These are phyloP conservation scores for Acleris cristana DNA, from an alignment of 2,888 invertebrate species.

Conservation along the genomic window DNA sequence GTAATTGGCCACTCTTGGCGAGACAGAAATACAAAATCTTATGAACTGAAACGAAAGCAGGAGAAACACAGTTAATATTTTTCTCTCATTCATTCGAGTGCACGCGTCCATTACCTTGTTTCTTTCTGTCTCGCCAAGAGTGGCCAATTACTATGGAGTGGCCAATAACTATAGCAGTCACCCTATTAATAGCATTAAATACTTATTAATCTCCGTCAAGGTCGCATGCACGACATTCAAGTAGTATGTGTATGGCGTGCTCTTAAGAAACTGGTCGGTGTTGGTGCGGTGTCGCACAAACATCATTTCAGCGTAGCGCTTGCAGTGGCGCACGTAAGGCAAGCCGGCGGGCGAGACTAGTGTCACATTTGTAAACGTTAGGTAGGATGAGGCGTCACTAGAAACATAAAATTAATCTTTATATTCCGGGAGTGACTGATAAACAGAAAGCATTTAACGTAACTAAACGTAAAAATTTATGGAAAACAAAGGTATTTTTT, in stretches of 20 bases:
- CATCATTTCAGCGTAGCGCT: slow-evolving; percentile 69
- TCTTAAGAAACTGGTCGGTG: slow-evolving; percentile 77
- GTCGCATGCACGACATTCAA: slow-evolving; percentile 85
- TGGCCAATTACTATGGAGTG: no score
- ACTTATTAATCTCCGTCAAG: slow-evolving; percentile 83
- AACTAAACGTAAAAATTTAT: no score
- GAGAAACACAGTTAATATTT: no score
- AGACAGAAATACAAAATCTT: no score
- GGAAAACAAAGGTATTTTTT: no score
- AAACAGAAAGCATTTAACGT: no score
- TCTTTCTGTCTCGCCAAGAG: no score
- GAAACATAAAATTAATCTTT: slow-evolving; percentile 18
- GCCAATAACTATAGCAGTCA: no score
- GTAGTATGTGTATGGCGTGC: slow-evolving; percentile 85
- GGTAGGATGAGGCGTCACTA: slow-evolving; percentile 70
- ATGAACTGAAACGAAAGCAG: no score
- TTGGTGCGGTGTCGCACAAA: slow-evolving; percentile 74
- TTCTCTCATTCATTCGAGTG: no score
- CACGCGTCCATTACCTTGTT: no score
- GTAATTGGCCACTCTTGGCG: no score
- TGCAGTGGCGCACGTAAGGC: slow-evolving; percentile 60
- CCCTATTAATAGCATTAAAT: slow-evolving; percentile 40
- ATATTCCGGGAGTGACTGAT: slow-evolving; percentile 2
- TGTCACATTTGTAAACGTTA: slow-evolving; percentile 87
- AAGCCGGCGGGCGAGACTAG: slow-evolving; percentile 86